Conservation (phyloP, 2,888 invertebrate species). For the Patella depressa region DNA sequence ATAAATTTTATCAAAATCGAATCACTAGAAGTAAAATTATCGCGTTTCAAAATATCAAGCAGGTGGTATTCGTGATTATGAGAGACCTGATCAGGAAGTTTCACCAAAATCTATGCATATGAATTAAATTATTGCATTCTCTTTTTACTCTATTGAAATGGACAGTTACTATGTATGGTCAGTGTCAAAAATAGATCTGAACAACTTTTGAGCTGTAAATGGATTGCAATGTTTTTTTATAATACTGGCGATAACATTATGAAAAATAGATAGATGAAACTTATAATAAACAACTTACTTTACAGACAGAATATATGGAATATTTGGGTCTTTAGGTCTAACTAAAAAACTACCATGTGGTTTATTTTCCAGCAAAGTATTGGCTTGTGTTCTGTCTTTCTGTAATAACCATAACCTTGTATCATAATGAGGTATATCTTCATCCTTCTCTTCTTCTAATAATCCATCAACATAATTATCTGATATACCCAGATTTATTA, state of each 20-base stretch:
- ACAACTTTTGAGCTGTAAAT: too few relatives aligned
- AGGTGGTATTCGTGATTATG: too few relatives aligned
- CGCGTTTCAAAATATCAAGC: too few relatives aligned
- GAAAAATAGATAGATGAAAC: too few relatives aligned
- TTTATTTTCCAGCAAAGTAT: conserved; percentile 80
- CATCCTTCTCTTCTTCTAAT: conserved; percentile 47
- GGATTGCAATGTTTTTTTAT: too few relatives aligned
- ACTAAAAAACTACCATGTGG: conserved; percentile 94
- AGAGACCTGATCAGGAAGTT: too few relatives aligned
- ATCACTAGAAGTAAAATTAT: not conserved
- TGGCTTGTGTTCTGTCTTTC: conserved; percentile 84
- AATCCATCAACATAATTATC: conserved; percentile 77
- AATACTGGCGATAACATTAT: too few relatives aligned
- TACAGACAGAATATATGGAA: conserved; percentile 84
- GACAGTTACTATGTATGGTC: too few relatives aligned
- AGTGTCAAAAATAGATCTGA: too few relatives aligned
- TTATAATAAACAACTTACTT: conserved; percentile 72
- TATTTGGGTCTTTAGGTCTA: conserved; percentile 73
- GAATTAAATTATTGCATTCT: too few relatives aligned
- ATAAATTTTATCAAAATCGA: not conserved
- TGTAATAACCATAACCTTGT: conserved; percentile 69
- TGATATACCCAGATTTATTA: conserved; percentile 82
- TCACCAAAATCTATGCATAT: too few relatives aligned
- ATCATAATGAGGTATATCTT: conserved; percentile 76
- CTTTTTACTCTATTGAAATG: too few relatives aligned